A percentile compares a stretch with the other conserved stretches of the same genome.
These are phyloP conservation scores for Apeltes quadracus DNA, from an alignment of 2,113 vertebrate genomes.

Conservation along the genomic window DNA sequence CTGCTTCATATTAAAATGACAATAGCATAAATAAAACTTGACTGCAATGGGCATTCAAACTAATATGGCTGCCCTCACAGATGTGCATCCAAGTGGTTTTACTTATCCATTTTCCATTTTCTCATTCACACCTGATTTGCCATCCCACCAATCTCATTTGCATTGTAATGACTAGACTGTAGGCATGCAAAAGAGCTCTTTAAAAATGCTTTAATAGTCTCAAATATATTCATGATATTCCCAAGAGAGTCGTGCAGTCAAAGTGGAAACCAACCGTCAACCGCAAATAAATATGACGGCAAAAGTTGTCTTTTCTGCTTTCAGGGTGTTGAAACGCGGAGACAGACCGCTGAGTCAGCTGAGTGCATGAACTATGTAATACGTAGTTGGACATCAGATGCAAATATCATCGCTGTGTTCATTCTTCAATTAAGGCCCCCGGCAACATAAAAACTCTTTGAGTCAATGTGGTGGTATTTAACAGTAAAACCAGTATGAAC, in stretches of 20 bases:
- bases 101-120: constrained; percentile 68
- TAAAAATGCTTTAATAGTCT: constrained; percentile 75
- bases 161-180: constrained; percentile 78
- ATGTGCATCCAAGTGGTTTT: constrained; percentile 57
- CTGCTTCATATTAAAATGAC: constrained; percentile 18
- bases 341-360: constrained; percentile 14
- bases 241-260: constrained; percentile 58
- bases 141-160: constrained; percentile 72
- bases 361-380: neutral
- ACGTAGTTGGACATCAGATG: neutral
- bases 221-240: constrained; percentile 82
- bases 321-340: neutral
- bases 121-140: constrained; percentile 76
- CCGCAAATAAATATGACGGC: constrained; percentile 41
- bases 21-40: constrained; percentile 47
- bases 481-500: neutral
- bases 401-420: neutral
- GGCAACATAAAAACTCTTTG: neutral
- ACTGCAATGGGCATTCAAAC: constrained; percentile 46
- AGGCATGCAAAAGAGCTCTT: constrained; percentile 74
- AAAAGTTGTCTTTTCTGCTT: constrained; percentile 17
- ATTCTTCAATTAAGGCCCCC: neutral
- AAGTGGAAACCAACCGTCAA: constrained; percentile 43
- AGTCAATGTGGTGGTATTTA: neutral
- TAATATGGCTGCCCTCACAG: constrained; percentile 51